Percentiles rank a stretch among this genome's conserved stretches.
These are phyloP conservation scores for Drosophila persimilis DNA, from an alignment of 1,140 invertebrate genomes.

Conservation along the genomic window DNA sequence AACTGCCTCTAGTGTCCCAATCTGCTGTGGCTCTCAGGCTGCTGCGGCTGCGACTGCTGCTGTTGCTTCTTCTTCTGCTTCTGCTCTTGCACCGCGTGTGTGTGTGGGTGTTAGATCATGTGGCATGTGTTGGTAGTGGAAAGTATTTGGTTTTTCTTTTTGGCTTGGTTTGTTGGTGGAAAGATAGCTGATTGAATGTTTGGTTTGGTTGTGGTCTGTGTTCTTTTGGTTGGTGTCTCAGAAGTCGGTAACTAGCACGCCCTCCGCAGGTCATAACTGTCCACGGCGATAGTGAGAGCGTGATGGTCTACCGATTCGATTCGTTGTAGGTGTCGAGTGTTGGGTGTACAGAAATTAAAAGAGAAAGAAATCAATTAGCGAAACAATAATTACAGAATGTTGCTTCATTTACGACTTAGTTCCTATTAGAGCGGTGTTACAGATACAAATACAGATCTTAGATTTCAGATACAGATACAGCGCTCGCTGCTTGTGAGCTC, in stretches of 20 bases:
- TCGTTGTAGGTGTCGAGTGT: conserved; percentile 31
- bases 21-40: conserved; percentile 17
- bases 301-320: conserved; percentile 73
- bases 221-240: conserved; percentile 40
- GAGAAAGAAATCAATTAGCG: conserved; percentile 78
- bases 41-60: conserved; percentile 19
- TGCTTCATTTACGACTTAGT: conserved; percentile 44
- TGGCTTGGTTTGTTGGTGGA: conserved; percentile 39
- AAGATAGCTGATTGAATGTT: conserved; percentile 64
- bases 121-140: conserved; percentile 47
- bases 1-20: conserved; percentile 32
- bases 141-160: conserved; percentile 34
- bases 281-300: conserved; percentile 81
- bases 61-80: conserved; percentile 22
- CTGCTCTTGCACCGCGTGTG: conserved; percentile 23
- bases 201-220: conserved; percentile 7
- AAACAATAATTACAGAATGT: conserved; percentile 67
- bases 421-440: conserved; percentile 50
- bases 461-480: background rate
- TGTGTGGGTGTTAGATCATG: conserved; percentile 19
- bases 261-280: conserved; percentile 78
- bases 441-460: conserved; percentile 9
- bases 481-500: too few relatives aligned
- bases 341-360: conserved; percentile 75
- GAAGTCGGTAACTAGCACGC: conserved; percentile 80